phyloP scores from a whole-genome alignment of 2,888 invertebrate genomes.

The Cantharis flavilabris region DNA sequence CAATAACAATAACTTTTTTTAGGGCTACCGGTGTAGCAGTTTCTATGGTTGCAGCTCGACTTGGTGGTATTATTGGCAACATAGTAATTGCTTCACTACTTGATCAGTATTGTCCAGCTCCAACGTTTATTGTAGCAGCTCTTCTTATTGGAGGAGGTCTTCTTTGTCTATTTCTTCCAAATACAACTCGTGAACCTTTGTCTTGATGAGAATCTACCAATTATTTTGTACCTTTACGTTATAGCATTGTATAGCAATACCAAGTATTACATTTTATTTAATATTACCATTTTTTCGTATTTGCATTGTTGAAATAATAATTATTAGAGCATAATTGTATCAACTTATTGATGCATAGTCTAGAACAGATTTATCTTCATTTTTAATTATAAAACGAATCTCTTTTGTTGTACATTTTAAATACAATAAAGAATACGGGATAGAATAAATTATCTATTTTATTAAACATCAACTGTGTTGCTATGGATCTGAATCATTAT shows the following conservation, averaged over 20 bases:
- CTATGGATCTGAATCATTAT: too few relatives aligned
- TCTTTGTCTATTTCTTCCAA: constrained; percentile 85
- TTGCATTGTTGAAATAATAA: background rate
- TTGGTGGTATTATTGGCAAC: constrained; percentile 88
- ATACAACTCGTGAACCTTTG: constrained; percentile 81
- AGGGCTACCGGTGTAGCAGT: constrained; percentile 91
- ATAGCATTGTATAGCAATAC: background rate
- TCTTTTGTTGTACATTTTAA: background rate
- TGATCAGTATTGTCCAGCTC: constrained; percentile 88
- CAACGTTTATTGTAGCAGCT: constrained; percentile 87
- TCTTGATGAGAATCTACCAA: constrained; percentile 41
- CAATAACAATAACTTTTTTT: constrained; percentile 16
- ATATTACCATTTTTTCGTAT: background rate
- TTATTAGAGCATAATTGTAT: background rate
- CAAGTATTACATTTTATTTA: background rate
- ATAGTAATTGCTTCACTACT: constrained; percentile 86
- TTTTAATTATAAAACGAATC: background rate
- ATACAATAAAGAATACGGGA: background rate
- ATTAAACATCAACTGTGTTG: too few relatives aligned
- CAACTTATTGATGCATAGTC: background rate
- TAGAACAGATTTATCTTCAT: background rate
- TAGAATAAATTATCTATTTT: too few relatives aligned
- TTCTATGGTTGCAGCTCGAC: constrained; percentile 85
- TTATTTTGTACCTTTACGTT: background rate
- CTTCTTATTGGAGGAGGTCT: constrained; percentile 86